Evolutionary conservation across 1,140 invertebrate genomes (phyloP).

Genomic region (Cepaea nemoralis): DNA sequence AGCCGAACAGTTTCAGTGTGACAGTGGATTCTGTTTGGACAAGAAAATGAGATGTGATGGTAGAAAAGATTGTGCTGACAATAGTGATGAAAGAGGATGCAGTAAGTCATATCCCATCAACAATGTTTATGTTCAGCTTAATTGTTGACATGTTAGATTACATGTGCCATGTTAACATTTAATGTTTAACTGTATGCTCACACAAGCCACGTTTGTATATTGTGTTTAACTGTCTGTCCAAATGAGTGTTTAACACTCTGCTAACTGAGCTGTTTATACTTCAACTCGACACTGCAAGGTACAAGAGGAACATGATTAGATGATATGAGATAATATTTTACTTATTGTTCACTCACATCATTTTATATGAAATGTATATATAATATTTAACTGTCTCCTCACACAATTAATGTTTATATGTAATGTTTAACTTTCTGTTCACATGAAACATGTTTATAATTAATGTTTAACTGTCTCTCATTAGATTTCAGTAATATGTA

Average conservation of each 20-base stretch:
- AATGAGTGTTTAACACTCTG: background rate
- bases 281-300: too few species aligned
- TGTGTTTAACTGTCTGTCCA: background rate
- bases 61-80: slow-evolving; percentile 63
- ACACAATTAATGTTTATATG: too few species aligned
- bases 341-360: too few species aligned
- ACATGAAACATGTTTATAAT: too few species aligned
- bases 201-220: background rate
- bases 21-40: slow-evolving; percentile 63
- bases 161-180: background rate
- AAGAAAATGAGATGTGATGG: slow-evolving; percentile 61
- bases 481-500: too few species aligned
- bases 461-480: too few species aligned
- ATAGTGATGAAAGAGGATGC: slow-evolving; percentile 65
- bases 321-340: too few species aligned
- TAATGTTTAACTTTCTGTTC: too few species aligned
- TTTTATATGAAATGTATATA: too few species aligned
- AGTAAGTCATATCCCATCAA: slow-evolving; percentile 46
- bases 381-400: too few species aligned
- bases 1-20: slow-evolving; percentile 63
- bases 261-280: too few species aligned
- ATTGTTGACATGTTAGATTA: background rate
- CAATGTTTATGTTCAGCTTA: background rate
- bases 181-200: background rate
- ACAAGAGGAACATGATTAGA: too few species aligned